Conservation (phyloP, 2,797 vertebrate species). For the Sarcophilus harrisii region DNA sequence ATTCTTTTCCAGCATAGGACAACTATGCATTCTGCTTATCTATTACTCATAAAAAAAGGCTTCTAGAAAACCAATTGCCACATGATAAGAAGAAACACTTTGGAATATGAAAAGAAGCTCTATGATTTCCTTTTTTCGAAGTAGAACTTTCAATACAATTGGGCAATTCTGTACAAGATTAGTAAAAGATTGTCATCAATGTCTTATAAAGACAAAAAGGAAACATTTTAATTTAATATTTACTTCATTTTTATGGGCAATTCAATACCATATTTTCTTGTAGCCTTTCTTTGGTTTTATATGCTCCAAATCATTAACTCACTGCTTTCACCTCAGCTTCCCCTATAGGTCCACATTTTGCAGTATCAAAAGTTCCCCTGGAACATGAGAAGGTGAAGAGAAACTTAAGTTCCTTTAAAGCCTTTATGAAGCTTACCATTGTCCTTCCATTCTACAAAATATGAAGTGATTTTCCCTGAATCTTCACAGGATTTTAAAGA, state of each 20-base stretch:
- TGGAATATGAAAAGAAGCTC: background rate
- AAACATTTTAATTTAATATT: conserved; percentile 58
- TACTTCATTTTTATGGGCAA: conserved; percentile 60
- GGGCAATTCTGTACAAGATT: conserved; percentile 56
- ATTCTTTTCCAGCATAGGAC: conserved; percentile 37
- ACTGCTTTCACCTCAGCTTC: background rate
- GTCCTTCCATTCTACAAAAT: background rate
- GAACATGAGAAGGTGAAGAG: background rate
- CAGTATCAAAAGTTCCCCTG: background rate
- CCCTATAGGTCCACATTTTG: background rate
- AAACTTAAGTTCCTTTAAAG: background rate
- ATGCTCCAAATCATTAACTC: background rate
- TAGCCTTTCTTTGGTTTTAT: background rate
- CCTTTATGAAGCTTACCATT: background rate
- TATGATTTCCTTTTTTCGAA: conserved; percentile 45
- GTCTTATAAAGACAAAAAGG: conserved; percentile 31
- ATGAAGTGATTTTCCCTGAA: too few species aligned
- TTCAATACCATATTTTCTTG: conserved; percentile 34
- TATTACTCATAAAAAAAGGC: conserved; percentile 35
- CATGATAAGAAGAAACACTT: background rate
- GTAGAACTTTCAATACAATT: conserved; percentile 57
- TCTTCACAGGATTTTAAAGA: accelerated
- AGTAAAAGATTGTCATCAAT: conserved; percentile 22
- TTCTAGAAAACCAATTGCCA: conserved; percentile 41
- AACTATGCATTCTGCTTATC: conserved; percentile 30